Conservation (phyloP, 2,113 vertebrate species). For the Takifugu bimaculatus region DNA sequence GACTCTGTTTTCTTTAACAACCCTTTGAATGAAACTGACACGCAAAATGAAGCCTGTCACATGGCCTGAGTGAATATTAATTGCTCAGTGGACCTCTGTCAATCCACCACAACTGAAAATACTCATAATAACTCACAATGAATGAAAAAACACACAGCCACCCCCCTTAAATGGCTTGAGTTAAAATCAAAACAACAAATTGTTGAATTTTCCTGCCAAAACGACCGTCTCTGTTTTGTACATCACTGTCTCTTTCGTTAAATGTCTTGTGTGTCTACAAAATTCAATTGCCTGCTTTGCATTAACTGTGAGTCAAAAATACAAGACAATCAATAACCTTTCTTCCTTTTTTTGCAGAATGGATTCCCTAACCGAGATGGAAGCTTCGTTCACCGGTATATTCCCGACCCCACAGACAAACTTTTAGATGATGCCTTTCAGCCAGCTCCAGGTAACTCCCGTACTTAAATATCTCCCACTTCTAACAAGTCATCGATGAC, state of each 20-base stretch:
- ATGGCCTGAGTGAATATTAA: constrained; percentile 39
- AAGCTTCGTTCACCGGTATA: constrained; percentile 86
- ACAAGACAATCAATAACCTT: background rate
- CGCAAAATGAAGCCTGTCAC: constrained; percentile 37
- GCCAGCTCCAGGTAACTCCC: constrained; percentile 79
- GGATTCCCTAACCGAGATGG: constrained; percentile 83
- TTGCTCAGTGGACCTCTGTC: constrained; percentile 16
- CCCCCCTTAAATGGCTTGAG: too few species aligned
- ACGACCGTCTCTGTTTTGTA: too few species aligned
- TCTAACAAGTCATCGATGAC: background rate
- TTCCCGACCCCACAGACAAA: constrained; percentile 89
- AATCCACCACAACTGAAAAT: too few species aligned
- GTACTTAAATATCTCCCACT: background rate
- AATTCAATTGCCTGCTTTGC: background rate
- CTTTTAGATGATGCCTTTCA: constrained; percentile 81
- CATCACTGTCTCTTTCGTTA: too few species aligned
- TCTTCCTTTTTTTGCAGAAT: constrained; percentile 61
- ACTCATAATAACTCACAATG: constrained; percentile 11
- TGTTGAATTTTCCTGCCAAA: too few species aligned
- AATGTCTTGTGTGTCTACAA: background rate
- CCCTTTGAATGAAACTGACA: constrained; percentile 32
- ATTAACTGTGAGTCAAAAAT: background rate
- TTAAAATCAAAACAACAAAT: too few species aligned
- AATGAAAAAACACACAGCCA: background rate
- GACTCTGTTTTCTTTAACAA: constrained; percentile 24